These are phyloP conservation scores for Mycetomoellerius zeteki DNA, from an alignment of 1,140 invertebrate genomes.

Conservation along the genomic window DNA sequence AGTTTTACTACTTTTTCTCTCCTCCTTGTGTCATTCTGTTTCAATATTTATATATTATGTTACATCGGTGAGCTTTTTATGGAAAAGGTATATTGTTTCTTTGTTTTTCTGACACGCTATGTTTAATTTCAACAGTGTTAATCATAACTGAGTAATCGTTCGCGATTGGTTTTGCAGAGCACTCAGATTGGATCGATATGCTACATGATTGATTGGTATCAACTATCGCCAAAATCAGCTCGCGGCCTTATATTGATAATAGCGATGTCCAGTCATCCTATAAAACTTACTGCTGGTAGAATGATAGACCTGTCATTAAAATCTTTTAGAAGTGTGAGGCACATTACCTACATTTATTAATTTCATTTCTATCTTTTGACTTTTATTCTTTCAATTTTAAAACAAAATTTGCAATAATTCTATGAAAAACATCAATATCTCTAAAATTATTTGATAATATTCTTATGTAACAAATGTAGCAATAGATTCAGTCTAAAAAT, in stretches of 20 bases:
- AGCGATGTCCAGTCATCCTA: constrained; percentile 66
- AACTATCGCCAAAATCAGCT: constrained; percentile 63
- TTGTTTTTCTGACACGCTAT: background rate
- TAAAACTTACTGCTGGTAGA: constrained; percentile 77
- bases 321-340: constrained; percentile 63
- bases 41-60: constrained; percentile 81
- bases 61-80: constrained; percentile 76
- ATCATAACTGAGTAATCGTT: background rate
- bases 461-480: background rate
- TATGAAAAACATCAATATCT: background rate
- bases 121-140: background rate
- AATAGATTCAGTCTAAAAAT: constrained; percentile 4
- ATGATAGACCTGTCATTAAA: constrained; percentile 68
- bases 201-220: constrained; percentile 77
- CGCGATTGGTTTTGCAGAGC: constrained; percentile 60
- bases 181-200: constrained; percentile 67
- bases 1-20: constrained; percentile 67
- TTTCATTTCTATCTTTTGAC: background rate
- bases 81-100: constrained; percentile 69
- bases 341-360: background rate
- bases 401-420: background rate
- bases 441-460: background rate
- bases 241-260: constrained; percentile 72
- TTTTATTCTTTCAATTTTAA: background rate
- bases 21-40: constrained; percentile 73